These are phyloP conservation scores for Synodontis membranacea DNA, from an alignment of 2,113 vertebrate genomes.

Conservation along the genomic window DNA sequence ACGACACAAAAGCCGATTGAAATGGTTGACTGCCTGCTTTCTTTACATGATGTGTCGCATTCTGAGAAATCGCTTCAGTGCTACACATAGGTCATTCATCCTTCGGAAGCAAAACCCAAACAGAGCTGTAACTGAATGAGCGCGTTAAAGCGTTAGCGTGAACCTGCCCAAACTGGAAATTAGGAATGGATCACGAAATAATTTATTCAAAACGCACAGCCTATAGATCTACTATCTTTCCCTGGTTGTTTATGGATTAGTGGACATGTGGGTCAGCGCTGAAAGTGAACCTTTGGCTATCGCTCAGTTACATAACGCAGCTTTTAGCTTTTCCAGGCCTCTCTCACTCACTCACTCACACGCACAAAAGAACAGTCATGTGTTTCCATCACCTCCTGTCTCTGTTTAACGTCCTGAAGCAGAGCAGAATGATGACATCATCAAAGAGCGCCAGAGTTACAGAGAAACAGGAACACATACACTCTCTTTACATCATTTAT, in stretches of 20 bases:
- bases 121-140: not conserved
- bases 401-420: constrained; percentile 15
- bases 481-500: not conserved
- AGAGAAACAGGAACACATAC: not conserved
- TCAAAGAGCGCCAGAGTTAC: not conserved
- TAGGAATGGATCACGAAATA: not conserved
- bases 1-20: constrained; percentile 2
- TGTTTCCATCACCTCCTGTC: constrained; percentile 20
- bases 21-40: constrained; percentile 19
- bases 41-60: not conserved
- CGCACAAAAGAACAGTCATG: not conserved
- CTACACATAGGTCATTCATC: not conserved
- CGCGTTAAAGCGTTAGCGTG: not conserved
- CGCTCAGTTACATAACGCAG: constrained; percentile 49
- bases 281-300: constrained; percentile 43
- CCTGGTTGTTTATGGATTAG: constrained; percentile 5
- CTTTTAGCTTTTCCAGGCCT: constrained; percentile 50
- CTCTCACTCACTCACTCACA: not conserved
- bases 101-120: not conserved
- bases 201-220: not conserved
- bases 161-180: not conserved
- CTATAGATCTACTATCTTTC: not conserved
- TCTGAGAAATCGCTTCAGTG: not conserved
- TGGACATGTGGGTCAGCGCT: constrained; percentile 43
- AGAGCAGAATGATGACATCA: constrained; percentile 17